Evolutionary conservation across 53 echinoderm and acorn worm genomes (phyloP), one percentile per base, ranked within the genome.

Genomic region (Arbacia lixula): DNA sequence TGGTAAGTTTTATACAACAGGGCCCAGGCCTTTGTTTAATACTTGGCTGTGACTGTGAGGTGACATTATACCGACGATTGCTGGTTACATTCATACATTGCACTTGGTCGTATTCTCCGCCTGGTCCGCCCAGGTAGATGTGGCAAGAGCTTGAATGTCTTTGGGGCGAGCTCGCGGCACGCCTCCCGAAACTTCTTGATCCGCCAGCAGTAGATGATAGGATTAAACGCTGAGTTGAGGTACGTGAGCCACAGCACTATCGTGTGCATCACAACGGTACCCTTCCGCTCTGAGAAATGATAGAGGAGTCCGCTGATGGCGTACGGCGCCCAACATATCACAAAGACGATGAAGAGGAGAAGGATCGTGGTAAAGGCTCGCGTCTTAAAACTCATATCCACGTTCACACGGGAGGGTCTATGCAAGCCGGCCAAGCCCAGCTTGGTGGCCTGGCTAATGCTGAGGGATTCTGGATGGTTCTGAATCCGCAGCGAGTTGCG

Each of bases 111-210:
- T 21, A 99, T 94, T 64, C 99, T 52, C 46, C 99, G 87, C 51
- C 89, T 87, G 32, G 99, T 94, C 72, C 94, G 78, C 22, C 92
- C 94, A 0, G 99, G 99, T 34, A 95, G 65, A 68, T 93, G 92
- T 30, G 99, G 99, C 87, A 99, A 87, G 68, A 99, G 85, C 22
- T 91, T 90, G 85, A 92, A 92, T 1, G 94, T 92, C 85, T 92
- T 94, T 27, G 99, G 99, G 22, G 90, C 90, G n/a, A 99, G 61
- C 66, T 99, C 99, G 5, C 90, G 86, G 79, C 99, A 99, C 21
- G 99, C 99, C 36, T 99, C 99, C 3, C 99, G 94, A 40, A 99
- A 99, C 71, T 99, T 99, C 61, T 99, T 99, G 63, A 99, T 99
- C 34, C 99, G 83, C 99, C 94, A 99, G 84, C 99, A 99, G 76